Evolutionary conservation across 92 coral and sea anemone genomes (phyloP), one percentile per base, ranked within the genome.

Genomic region (Siderastrea siderea): DNA sequence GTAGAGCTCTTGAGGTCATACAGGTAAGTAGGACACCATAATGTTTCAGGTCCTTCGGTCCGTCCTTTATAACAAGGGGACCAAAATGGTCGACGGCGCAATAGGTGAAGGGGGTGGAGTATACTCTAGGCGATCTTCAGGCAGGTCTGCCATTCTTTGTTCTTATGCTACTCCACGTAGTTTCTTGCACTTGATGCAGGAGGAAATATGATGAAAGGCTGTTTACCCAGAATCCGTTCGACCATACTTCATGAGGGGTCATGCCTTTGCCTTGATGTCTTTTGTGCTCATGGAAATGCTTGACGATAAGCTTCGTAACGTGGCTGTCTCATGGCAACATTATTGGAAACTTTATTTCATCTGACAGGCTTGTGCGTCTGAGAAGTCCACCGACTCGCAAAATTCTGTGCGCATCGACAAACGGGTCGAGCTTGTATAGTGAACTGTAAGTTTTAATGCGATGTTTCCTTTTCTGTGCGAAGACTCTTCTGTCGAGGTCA

Each of bases 61-160:
- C 85, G 17, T 86, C 90, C 43, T 71, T 86, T 4, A 86, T n/a
- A 72, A 49, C 9, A 44, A 73, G 83, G n/a, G 93, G 93, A 9
- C 93, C 93, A 74, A 93, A 93, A 61, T 81, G 86, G 66, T 93
- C 88, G 15, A 93, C 85, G 1, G 93, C 91, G 51, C 93, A 72
- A 75, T 74, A 81, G 6, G 93, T 74, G 83, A 92, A 92, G 6
- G 91, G 95, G n/a, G n/a, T 1, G 89, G 78, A 12, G 86, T 13
- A 13, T 90, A 86, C 49, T 77, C 83, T 6, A 87, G 54, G 52
- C 93, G 63, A 81, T 93, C 93, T 45, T 38, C 47, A 8, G 93
- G 93, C 8, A 90, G 68, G 11, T 85, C 92, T 26, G 87, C 72
- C 91, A 90, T 86, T 71, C 63, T 87, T 69, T 91, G 94, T 50